Base-by-base conservation (phyloP, 1,140 invertebrate species). In the Drosophila neocordata region DNA sequence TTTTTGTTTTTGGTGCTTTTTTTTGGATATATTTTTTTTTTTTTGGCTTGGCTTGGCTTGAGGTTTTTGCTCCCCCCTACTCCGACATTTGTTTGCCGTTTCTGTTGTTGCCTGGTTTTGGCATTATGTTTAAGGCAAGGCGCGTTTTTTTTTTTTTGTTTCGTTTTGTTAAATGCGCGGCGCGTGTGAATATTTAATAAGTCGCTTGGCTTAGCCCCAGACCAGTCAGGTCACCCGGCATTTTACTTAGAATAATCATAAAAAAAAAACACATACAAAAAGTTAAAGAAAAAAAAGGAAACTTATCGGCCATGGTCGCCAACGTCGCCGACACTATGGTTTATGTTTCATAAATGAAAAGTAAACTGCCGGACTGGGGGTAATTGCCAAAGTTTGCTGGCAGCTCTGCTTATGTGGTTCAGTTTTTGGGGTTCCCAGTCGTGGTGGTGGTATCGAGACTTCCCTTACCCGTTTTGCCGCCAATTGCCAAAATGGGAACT, bases 141-240 rank as follows among this genome's bases (percentile, higher is more conserved):
- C 75, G 66, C 70, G 65, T 71, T 72, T 72, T 62, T 63, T 34
- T 34, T 34, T 35, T 52, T 56, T 56, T 56, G 75, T 76, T 87
- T 72, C 69, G 82, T 87, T 85, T 89, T 89, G 85, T 80, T 89
- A 84, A 89, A 89, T 89, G 84, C 84, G 85, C 74, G 80, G 85
- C 85, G 85, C 85, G 84, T 89, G 84, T 89, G 84, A 89, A 89
- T 89, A 89, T 89, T 89, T 89, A 89, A 89, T 89, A 89, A 89
- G 84, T 66, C 79, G 73, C 66, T 73, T 65, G 82, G 76, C 77
- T 73, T 57, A 31, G 61, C 27, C 55, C 58, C 48, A 9, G 20
- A 20, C 67, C 55, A 6, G 11, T 57, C 72, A 72, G 22, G 51
- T 65, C 73, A 55, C 65, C 51, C 38, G 73, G 65, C 70, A 70